Percentiles rank a stretch among this genome's conserved stretches.
Evolutionary conservation across 2,113 vertebrate genomes (phyloP).

Genomic region (Struthio camelus): DNA sequence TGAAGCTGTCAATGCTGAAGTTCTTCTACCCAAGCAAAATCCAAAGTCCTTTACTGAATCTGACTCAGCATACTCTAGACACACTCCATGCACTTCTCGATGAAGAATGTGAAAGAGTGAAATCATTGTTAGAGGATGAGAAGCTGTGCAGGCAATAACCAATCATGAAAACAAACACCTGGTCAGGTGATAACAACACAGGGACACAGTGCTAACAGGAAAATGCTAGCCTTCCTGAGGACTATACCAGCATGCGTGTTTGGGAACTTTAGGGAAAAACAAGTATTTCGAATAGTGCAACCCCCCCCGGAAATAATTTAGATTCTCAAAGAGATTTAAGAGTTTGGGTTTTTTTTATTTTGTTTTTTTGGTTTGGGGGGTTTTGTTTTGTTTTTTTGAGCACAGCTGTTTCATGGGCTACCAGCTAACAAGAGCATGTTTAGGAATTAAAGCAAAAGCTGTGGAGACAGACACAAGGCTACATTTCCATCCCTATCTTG

Average conservation of each 20-base stretch:
- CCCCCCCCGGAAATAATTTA: neutral
- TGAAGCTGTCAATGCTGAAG: neutral
- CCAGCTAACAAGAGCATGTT: neutral
- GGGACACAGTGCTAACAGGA: neutral
- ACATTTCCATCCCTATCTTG: neutral
- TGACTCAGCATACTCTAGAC: neutral
- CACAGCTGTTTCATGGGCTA: neutral
- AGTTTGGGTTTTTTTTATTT: neutral
- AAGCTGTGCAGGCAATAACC: neutral
- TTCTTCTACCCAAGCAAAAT: neutral
- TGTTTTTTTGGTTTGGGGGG: no score
- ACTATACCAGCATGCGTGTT: slow-evolving; percentile 21
- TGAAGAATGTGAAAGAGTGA: neutral
- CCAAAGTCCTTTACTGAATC: neutral
- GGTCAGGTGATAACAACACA: neutral
- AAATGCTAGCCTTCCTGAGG: slow-evolving; percentile 45
- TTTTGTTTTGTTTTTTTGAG: no score
- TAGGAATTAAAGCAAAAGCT: neutral
- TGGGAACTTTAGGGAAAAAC: neutral
- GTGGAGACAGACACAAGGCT: neutral
- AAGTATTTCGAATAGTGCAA: neutral
- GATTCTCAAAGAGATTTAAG: neutral
- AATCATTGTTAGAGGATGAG: slow-evolving; percentile 25
- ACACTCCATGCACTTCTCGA: slow-evolving; percentile 38
- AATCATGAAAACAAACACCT: neutral